Conservation (phyloP, 2,888 invertebrate species). For the Himalopsyche anomala region DNA sequence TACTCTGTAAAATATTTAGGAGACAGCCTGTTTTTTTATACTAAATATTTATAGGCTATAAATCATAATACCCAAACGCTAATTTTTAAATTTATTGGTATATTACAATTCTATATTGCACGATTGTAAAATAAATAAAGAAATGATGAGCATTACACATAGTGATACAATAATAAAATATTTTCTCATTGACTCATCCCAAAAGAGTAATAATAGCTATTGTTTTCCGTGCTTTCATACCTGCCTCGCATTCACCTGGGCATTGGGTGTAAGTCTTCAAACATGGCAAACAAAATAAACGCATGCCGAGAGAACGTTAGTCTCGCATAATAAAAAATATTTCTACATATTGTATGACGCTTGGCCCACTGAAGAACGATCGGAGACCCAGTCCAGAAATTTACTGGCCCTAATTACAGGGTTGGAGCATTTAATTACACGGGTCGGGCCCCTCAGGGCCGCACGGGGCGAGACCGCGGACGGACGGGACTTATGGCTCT, state of each 20-base stretch:
- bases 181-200: not conserved
- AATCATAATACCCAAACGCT: too few species aligned
- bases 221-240: not conserved
- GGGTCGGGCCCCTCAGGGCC: conserved; percentile 70
- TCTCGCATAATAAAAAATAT: conserved; percentile 27
- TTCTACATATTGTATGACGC: conserved; percentile 56
- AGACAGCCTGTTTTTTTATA: too few species aligned
- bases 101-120: too few species aligned
- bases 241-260: not conserved
- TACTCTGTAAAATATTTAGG: too few species aligned
- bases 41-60: too few species aligned
- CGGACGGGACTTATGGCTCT: conserved; percentile 28
- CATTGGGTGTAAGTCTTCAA: not conserved
- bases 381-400: conserved; percentile 79
- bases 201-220: not conserved
- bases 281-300: conserved; percentile 22
- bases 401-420: conserved; percentile 92
- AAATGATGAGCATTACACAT: not conserved
- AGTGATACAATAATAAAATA: not conserved
- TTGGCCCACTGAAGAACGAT: conserved; percentile 47
- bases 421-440: conserved; percentile 89
- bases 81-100: too few species aligned
- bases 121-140: too few species aligned
- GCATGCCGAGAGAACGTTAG: not conserved
- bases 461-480: conserved; percentile 44